Conservation (phyloP, 2,888 invertebrate genomes). For the Philopedon plagiatum region DNA sequence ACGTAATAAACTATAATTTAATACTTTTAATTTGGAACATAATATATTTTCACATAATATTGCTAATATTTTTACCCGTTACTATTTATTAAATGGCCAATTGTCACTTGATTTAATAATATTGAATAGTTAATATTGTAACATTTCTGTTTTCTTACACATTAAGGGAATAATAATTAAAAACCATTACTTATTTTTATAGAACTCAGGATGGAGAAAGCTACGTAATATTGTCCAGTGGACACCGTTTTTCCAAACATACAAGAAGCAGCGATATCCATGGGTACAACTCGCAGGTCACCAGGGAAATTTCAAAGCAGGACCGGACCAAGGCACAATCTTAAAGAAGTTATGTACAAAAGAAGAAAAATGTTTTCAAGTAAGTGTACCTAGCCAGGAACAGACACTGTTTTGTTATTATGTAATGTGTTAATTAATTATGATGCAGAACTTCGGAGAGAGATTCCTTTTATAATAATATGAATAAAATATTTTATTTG, state of each 20-base stretch:
- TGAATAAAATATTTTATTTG: too few species aligned
- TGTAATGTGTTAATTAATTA: too few species aligned
- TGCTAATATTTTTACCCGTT: too few species aligned
- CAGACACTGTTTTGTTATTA: too few species aligned
- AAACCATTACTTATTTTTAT: constrained; percentile 66
- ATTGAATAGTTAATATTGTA: too few species aligned
- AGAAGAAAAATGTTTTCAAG: constrained; percentile 90
- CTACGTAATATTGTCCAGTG: constrained; percentile 94
- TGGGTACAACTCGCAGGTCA: constrained; percentile 98
- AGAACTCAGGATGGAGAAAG: constrained; percentile 96
- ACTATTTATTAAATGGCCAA: background rate
- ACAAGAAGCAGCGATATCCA: constrained; percentile 95
- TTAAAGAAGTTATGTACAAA: constrained; percentile 92
- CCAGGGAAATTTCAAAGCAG: constrained; percentile 95
- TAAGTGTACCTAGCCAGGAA: too few species aligned
- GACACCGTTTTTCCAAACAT: constrained; percentile 97
- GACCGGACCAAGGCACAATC: constrained; percentile 93
- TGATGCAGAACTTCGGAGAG: too few species aligned
- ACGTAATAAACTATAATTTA: background rate
- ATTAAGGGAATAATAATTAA: background rate
- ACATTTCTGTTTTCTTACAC: too few species aligned
- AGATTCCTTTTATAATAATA: too few species aligned
- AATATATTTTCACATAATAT: too few species aligned
- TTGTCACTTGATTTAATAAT: background rate
- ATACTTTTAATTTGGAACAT: too few species aligned